A percentile compares a stretch with the other conserved stretches of the same genome.
Conservation (phyloP, 1,140 invertebrate genomes). For the Cherax destructor region DNA sequence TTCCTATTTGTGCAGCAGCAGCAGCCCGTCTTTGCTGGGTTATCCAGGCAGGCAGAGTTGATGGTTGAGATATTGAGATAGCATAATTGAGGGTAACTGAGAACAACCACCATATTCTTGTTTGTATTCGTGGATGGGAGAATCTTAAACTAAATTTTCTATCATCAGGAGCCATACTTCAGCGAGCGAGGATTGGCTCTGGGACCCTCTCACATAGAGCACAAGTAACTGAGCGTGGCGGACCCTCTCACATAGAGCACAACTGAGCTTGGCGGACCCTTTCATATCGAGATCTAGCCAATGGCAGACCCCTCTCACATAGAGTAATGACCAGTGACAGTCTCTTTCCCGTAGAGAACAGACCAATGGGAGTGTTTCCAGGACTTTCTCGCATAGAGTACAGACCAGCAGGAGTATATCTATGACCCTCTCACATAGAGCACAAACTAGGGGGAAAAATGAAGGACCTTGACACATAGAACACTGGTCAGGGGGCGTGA, state of each 20-base stretch:
- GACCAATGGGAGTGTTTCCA: too few relatives aligned
- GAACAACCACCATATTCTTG: background rate
- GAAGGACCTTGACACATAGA: too few relatives aligned
- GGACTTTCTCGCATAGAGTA: too few relatives aligned
- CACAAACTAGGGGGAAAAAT: too few relatives aligned
- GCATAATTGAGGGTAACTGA: background rate
- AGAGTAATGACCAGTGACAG: too few relatives aligned
- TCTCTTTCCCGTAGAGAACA: too few relatives aligned
- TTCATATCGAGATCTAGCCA: too few relatives aligned
- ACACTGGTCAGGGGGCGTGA: background rate
- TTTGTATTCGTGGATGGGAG: background rate
- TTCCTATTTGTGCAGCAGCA: background rate
- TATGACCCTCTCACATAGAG: too few relatives aligned
- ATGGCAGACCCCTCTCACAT: too few relatives aligned
- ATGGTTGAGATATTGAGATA: background rate
- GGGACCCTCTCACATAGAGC: background rate
- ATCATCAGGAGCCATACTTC: background rate
- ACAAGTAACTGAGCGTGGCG: constrained; percentile 4
- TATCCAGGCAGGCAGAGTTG: background rate
- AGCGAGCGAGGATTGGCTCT: background rate
- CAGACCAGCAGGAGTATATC: too few relatives aligned
- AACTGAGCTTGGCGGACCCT: background rate
- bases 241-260: constrained; percentile 11
- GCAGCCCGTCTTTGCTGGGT: too few relatives aligned
- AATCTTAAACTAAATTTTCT: background rate